Base-by-base conservation (phyloP, 2,888 invertebrate species). In the Pedicia rivosa region DNA sequence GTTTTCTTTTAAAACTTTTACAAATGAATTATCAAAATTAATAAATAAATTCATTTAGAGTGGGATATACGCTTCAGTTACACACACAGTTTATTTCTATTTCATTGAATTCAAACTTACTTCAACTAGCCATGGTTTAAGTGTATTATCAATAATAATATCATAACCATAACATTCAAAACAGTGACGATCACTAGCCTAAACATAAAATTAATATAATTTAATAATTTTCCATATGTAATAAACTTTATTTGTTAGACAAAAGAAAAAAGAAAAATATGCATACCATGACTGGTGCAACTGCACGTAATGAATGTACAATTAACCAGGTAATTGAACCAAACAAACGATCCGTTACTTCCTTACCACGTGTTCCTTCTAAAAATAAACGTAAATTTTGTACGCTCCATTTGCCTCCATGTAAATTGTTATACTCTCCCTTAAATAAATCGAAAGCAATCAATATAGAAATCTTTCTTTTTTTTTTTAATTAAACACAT, bases 51-150 rank as follows among this genome's bases (percentile, higher is more conserved):
- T n/a, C n/a, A n/a, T n/a, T n/a, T n/a, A n/a, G n/a, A n/a, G n/a
- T n/a, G n/a, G n/a, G n/a, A n/a, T n/a, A n/a, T n/a, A n/a, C n/a
- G n/a, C n/a, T n/a, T n/a, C n/a, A 38, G 9, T 12, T 12, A 6
- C 32, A 33, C 29, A 29, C 6, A 39, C 38, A 43, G 51, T n/a
- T n/a, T n/a, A n/a, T n/a, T n/a, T n/a, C n/a, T n/a, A n/a, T n/a
- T n/a, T n/a, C n/a, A n/a, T n/a, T n/a, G n/a, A n/a, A n/a, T n/a
- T n/a, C n/a, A n/a, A n/a, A n/a, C n/a, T n/a, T n/a, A 77, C 77
- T 66, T 90, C 90, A 36, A 90, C 82, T 9, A 90, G 63, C 90
- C 90, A 94, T 0, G 94, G 94, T 55, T 94, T 94, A 20, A 94
- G 61, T 50, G 81, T 78, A 53, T 90, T 83, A 56, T 94, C 94